phyloP scores from a whole-genome alignment of 2,113 vertebrate species.

The Gadus chalcogrammus region DNA sequence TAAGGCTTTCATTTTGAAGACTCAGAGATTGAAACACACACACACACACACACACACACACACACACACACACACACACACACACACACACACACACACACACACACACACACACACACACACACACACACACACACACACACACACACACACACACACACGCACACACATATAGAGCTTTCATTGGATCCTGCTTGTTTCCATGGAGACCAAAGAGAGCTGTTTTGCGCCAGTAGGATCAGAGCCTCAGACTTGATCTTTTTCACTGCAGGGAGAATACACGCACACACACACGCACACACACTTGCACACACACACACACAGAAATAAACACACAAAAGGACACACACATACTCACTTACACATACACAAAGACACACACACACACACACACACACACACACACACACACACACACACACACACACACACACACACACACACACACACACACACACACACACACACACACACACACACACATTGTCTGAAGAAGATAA shows the following conservation, averaged over 20 bases:
- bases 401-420: neutral
- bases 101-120: conserved; percentile 6
- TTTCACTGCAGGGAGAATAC: neutral
- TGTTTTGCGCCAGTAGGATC: conserved; percentile 41
- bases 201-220: conserved; percentile 61
- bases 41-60: conserved; percentile 11
- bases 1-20: neutral
- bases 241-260: conserved; percentile 40
- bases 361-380: no score
- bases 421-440: no score
- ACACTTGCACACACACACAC: conserved; percentile 4
- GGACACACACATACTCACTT: no score
- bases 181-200: conserved; percentile 49
- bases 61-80: conserved; percentile 4
- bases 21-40: neutral
- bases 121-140: conserved; percentile 5
- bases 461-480: no score
- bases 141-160: no score
- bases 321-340: neutral
- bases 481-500: no score
- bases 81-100: conserved; percentile 9
- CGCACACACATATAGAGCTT: conserved; percentile 21
- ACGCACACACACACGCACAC: conserved; percentile 26
- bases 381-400: no score
- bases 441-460: no score